Percentiles rank a stretch among this genome's conserved stretches.
Evolutionary conservation across 92 coral and sea anemone species (phyloP).

Genomic region (Parazoanthus swiftii): DNA sequence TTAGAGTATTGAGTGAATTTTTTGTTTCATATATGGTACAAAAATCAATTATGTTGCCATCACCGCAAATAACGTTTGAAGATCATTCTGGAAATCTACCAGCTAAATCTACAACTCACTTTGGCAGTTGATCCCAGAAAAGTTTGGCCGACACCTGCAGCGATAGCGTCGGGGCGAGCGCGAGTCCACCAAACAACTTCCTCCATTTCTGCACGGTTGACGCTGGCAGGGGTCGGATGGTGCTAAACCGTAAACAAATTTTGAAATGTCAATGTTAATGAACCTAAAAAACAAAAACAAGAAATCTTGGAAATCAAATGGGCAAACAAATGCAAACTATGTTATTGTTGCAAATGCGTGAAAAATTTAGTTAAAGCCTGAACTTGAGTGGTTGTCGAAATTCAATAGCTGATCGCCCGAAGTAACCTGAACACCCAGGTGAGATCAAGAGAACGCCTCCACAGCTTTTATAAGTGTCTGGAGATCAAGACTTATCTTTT

Average conservation of each 20-base stretch:
- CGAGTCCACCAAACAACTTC: slow-evolving; percentile 63
- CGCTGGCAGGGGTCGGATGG: slow-evolving; percentile 73
- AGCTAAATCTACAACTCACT: slow-evolving; percentile 41
- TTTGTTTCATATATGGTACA: not conserved
- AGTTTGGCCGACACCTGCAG: slow-evolving; percentile 74
- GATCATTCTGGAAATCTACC: not conserved
- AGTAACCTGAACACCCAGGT: too few species aligned
- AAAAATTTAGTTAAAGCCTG: not conserved
- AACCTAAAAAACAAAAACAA: not conserved
- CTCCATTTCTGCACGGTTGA: slow-evolving; percentile 75
- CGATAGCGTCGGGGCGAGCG: slow-evolving; percentile 60
- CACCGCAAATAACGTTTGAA: not conserved
- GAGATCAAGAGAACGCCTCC: too few species aligned
- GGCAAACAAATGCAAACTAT: not conserved
- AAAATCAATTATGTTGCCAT: too few species aligned
- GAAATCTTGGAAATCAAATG: not conserved
- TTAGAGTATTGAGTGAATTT: too few species aligned
- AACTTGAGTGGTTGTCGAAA: not conserved
- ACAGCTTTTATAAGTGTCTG: too few species aligned
- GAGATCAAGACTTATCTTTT: too few species aligned
- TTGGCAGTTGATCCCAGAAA: slow-evolving; percentile 61
- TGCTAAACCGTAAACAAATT: not conserved
- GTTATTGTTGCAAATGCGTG: not conserved
- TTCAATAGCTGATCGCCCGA: not conserved
- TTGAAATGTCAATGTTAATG: not conserved